Percentiles rank a stretch among this genome's conserved stretches.
Conservation (phyloP, 2,888 invertebrate species). For the Pegoplata infirma region DNA sequence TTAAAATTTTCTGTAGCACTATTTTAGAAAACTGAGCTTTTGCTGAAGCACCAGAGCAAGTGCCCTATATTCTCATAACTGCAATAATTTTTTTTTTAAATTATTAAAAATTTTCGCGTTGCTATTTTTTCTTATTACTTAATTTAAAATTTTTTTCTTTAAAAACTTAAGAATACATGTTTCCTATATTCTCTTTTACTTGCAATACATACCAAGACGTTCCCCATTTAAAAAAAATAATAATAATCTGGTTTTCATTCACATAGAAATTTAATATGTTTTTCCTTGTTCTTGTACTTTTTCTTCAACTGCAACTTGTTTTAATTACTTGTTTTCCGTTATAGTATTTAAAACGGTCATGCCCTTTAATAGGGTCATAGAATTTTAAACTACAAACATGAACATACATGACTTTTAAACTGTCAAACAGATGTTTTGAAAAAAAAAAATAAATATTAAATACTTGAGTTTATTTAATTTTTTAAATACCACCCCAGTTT, state of each 20-base stretch:
- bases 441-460: background rate
- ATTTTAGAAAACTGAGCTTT: no score
- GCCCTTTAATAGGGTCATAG: constrained; percentile 52
- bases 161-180: background rate
- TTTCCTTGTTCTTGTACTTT: background rate
- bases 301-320: constrained; percentile 22
- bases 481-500: background rate
- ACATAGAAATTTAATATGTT: background rate
- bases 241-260: constrained; percentile 15
- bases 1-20: no score
- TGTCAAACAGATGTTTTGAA: constrained; percentile 25
- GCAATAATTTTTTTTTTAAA: no score
- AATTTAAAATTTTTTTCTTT: background rate
- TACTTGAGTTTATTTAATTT: background rate
- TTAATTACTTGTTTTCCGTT: constrained; percentile 28
- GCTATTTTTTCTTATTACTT: background rate
- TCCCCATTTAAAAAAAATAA: no score
- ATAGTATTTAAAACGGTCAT: constrained; percentile 32
- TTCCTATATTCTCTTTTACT: background rate
- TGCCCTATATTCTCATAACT: no score
- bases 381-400: background rate
- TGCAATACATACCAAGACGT: constrained; percentile 1
- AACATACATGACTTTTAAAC: constrained; percentile 10
- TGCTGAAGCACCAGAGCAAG: no score
- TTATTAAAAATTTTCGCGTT: background rate